These are phyloP conservation scores for Epicauta chinensis DNA, from an alignment of 1,140 invertebrate species.

Conservation along the genomic window DNA sequence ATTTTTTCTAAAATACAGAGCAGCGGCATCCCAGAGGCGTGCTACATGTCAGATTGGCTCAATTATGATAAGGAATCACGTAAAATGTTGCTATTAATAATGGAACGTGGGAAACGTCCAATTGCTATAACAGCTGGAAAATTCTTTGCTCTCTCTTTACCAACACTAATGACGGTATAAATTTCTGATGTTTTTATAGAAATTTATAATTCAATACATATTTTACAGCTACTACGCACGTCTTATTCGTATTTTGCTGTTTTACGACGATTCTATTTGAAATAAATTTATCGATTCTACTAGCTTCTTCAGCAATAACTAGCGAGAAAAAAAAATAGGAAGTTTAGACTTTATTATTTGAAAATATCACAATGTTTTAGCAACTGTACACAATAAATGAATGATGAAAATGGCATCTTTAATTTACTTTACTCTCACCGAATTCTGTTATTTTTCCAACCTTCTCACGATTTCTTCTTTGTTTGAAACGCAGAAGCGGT, in stretches of 20 bases:
- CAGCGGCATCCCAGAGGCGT: slow-evolving; percentile 25
- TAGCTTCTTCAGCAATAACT: not conserved
- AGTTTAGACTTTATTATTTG: too few relatives aligned
- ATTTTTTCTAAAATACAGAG: slow-evolving; percentile 30
- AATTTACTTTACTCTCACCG: too few relatives aligned
- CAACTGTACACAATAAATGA: too few relatives aligned
- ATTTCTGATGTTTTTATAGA: too few relatives aligned
- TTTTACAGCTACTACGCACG: slow-evolving; percentile 16
- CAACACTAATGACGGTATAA: slow-evolving; percentile 12
- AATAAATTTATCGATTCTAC: too few relatives aligned
- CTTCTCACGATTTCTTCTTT: too few relatives aligned
- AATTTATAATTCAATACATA: not conserved
- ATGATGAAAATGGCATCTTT: too few relatives aligned
- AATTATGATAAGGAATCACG: slow-evolving; percentile 21
- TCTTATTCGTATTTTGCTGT: slow-evolving; percentile 24
- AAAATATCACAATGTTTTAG: too few relatives aligned
- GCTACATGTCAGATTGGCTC: slow-evolving; percentile 36
- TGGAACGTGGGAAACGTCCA: slow-evolving; percentile 29
- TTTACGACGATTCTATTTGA: slow-evolving; percentile 15
- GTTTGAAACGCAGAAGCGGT: too few relatives aligned
- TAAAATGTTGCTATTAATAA: slow-evolving; percentile 32
- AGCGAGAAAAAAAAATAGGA: too few relatives aligned
- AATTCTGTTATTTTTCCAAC: too few relatives aligned
- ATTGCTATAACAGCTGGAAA: slow-evolving; percentile 33
- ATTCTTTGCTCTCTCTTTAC: slow-evolving; percentile 21